Base-by-base conservation (phyloP, 30 jellyfish, hydroid and myxozoan genomes). In the Aurelia sp. region DNA sequence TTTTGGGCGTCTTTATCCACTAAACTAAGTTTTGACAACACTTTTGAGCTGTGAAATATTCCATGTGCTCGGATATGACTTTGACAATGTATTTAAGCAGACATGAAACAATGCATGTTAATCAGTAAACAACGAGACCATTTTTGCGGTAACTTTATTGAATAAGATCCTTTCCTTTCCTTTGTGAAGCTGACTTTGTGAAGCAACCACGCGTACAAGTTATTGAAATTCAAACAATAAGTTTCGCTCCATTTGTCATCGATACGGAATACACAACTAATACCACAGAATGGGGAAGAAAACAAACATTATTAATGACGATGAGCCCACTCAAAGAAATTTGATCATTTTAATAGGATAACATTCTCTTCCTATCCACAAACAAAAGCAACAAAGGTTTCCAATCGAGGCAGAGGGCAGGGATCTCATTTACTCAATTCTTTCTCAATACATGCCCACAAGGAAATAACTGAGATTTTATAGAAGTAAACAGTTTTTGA, bases 201-300 rank as follows among this genome's bases (percentile, higher is more conserved):
- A 53, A 31, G n/a, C 84, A 81, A 30, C 91, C 91, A 81, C 91
- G 91, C 91, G 91, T 81, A 7, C 41, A 81, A 60, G 83, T 58
- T 73, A 68, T 81, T 15, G 76, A 21, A 52, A 53, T 81, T 52
- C 33, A 22, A 58, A 81, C 91, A 81, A 81, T 66, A 69, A 74
- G 66, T n/a, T 17, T 57, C 74, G 12, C 27, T 41, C 30, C 74
- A 66, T 68, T 74, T 33, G 78, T 48, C 31, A 47, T 50, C 73
- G 83, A 81, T 81, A 68, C 62, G 61, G 74, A 57, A 16, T 50
- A 44, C 55, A 1, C 55, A 13, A 44, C 55, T 44, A 44, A 44
- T 57, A 51, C 85, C 37, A 55, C 74, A 74, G 48, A 74, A 74
- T 50, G 1, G 55, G 55, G 15, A 44, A 44, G 55, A 44, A 44